Evolutionary conservation across 2,888 invertebrate species (phyloP).

Genomic region (Cepaea hortensis): DNA sequence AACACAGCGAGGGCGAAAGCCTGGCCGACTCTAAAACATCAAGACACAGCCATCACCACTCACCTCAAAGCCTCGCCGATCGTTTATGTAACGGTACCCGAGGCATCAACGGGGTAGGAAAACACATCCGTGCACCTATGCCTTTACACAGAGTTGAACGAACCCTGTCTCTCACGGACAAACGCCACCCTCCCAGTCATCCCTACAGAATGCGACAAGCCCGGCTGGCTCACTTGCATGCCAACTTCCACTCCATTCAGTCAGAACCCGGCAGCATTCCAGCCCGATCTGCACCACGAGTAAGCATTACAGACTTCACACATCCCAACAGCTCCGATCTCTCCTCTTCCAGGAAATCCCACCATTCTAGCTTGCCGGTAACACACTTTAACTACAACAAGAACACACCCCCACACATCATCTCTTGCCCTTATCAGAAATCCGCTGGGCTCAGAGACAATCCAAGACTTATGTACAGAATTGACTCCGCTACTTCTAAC

Average conservation of each 20-base stretch:
- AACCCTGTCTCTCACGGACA: conserved; percentile 47
- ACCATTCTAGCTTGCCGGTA: conserved; percentile 36
- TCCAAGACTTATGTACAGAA: conserved; percentile 26
- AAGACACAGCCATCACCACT: conserved; percentile 45
- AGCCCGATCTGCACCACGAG: conserved; percentile 12
- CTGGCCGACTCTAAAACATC: conserved; percentile 21
- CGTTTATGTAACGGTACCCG: conserved; percentile 46
- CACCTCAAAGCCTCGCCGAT: conserved; percentile 48
- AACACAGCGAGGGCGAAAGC: conserved; percentile 47
- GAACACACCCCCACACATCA: neutral
- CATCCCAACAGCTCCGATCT: conserved; percentile 8
- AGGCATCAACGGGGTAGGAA: conserved; percentile 1
- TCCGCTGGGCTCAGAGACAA: conserved; percentile 3
- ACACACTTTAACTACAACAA: neutral
- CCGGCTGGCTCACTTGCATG: conserved; percentile 49
- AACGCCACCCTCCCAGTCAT: conserved; percentile 31
- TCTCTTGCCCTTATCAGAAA: conserved; percentile 3
- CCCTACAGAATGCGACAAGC: conserved; percentile 44
- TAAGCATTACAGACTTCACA: conserved; percentile 40
- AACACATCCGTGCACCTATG: conserved; percentile 3
- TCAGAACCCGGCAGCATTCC: conserved; percentile 49
- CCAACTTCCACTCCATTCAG: conserved; percentile 52
- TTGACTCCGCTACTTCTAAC: conserved; percentile 30
- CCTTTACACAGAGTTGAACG: conserved; percentile 47
- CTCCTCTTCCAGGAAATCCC: conserved; percentile 8